These are phyloP conservation scores for Stenchaetothrips biformis DNA, from an alignment of 2,888 invertebrate genomes.

Conservation along the genomic window DNA sequence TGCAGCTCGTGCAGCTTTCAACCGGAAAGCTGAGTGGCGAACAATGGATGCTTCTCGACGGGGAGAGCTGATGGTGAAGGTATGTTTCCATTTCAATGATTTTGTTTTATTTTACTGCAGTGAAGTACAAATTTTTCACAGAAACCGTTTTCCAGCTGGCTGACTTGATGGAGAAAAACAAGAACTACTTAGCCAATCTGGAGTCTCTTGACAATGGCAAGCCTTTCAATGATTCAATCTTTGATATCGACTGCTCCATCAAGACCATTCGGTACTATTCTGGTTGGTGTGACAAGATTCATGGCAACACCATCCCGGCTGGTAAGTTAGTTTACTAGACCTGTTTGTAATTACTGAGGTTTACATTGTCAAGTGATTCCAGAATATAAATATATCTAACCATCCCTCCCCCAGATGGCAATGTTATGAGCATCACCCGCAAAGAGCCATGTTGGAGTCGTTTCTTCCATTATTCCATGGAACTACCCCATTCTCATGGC, in stretches of 20 bases:
- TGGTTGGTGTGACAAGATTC: slow-evolving; percentile 82
- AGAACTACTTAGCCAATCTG: slow-evolving; percentile 63
- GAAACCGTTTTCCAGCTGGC: slow-evolving; percentile 51
- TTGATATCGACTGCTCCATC: slow-evolving; percentile 14
- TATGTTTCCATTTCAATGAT: slow-evolving; percentile 36
- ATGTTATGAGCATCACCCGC: slow-evolving; percentile 74
- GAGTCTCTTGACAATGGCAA: slow-evolving; percentile 81
- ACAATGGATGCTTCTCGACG: slow-evolving; percentile 75
- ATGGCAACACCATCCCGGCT: slow-evolving; percentile 72
- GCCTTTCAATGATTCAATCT: slow-evolving; percentile 55
- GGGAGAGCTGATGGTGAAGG: slow-evolving; percentile 64
- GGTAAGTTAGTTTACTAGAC: slow-evolving; percentile 35
- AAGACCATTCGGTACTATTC: slow-evolving; percentile 61
- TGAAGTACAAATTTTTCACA: slow-evolving; percentile 41
- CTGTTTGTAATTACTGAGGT: slow-evolving; percentile 32
- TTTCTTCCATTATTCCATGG: slow-evolving; percentile 93
- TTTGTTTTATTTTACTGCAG: background rate
- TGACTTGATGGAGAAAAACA: slow-evolving; percentile 71
- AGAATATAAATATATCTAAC: slow-evolving; percentile 19
- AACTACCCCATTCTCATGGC: slow-evolving; percentile 92
- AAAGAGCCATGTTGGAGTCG: slow-evolving; percentile 93
- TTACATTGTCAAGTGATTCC: slow-evolving; percentile 40
- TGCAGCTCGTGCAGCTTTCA: slow-evolving; percentile 73
- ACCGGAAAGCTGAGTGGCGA: slow-evolving; percentile 69
- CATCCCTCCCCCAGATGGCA: slow-evolving; percentile 60